phyloP scores from a whole-genome alignment of 1,140 invertebrate genomes.

The Mizuhopecten yessoensis region DNA sequence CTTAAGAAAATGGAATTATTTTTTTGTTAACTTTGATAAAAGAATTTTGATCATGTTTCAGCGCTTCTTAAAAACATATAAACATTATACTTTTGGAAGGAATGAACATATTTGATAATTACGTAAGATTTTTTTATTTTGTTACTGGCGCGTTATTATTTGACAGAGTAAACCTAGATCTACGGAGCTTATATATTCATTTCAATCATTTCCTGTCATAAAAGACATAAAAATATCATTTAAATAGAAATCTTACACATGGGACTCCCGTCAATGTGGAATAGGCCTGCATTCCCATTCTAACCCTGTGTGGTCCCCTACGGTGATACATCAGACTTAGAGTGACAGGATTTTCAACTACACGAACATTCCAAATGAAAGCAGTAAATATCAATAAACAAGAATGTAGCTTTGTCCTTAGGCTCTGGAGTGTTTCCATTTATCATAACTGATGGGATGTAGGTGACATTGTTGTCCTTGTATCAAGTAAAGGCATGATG shows the following conservation, averaged over 20 bases:
- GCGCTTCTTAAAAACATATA: background rate
- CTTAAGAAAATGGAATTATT: background rate
- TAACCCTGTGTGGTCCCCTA: background rate
- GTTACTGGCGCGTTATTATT: too few species aligned
- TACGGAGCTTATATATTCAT: background rate
- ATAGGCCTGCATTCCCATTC: background rate
- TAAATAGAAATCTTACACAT: background rate
- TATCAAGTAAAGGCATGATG: too few species aligned
- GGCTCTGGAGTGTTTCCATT: too few species aligned
- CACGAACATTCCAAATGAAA: background rate
- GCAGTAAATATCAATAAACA: background rate
- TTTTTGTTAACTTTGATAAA: background rate
- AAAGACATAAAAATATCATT: background rate
- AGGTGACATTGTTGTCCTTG: too few species aligned
- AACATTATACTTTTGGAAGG: background rate
- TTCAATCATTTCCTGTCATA: constrained; percentile 13
- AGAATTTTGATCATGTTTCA: background rate
- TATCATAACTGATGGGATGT: too few species aligned
- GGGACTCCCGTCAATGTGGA: background rate
- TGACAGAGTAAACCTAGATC: background rate
- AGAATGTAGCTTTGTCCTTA: too few species aligned
- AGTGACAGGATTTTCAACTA: background rate
- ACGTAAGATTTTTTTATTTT: too few species aligned
- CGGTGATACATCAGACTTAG: background rate
- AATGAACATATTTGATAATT: background rate